Evolutionary conservation across 1,140 invertebrate genomes (phyloP).

Genomic region (Fragariocoptes setiger): DNA sequence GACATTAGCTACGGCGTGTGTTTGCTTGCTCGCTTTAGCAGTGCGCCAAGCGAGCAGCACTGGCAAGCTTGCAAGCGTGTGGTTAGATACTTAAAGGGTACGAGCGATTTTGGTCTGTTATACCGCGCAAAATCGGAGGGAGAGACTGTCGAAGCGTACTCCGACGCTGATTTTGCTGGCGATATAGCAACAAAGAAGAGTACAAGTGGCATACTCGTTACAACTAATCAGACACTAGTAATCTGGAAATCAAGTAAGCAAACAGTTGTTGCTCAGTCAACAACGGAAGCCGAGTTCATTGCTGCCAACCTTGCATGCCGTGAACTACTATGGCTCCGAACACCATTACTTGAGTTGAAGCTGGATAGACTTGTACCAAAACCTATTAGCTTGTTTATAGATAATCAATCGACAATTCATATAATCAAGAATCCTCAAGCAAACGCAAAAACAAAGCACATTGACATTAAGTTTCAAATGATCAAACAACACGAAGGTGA

Average conservation of each 20-base stretch:
- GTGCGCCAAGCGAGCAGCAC: conserved; percentile 12
- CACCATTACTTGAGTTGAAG: conserved; percentile 11
- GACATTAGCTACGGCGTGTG: conserved; percentile 19
- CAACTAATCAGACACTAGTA: conserved; percentile 12
- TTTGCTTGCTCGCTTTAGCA: conserved; percentile 18
- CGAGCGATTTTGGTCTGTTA: conserved; percentile 11
- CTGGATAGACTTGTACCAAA: not conserved
- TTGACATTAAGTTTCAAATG: conserved; percentile 1
- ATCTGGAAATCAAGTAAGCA: conserved; percentile 10
- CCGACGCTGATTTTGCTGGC: conserved; percentile 17
- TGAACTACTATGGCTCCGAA: conserved; percentile 13
- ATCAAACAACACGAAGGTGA: too few relatives aligned
- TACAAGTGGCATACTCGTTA: conserved; percentile 12
- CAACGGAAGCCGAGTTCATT: conserved; percentile 9
- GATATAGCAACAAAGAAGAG: conserved; percentile 14
- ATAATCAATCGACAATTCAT: not conserved
- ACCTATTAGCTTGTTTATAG: not conserved
- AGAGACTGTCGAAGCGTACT: conserved; percentile 9
- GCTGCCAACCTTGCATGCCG: conserved; percentile 8
- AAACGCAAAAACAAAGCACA: conserved; percentile 1
- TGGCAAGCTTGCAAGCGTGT: conserved; percentile 18
- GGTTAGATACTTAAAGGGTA: conserved; percentile 18
- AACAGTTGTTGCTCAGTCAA: conserved; percentile 6
- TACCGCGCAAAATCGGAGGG: not conserved
- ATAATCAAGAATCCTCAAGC: not conserved